phyloP scores from a whole-genome alignment of 2,797 vertebrate species.

The Falco concolor region DNA sequence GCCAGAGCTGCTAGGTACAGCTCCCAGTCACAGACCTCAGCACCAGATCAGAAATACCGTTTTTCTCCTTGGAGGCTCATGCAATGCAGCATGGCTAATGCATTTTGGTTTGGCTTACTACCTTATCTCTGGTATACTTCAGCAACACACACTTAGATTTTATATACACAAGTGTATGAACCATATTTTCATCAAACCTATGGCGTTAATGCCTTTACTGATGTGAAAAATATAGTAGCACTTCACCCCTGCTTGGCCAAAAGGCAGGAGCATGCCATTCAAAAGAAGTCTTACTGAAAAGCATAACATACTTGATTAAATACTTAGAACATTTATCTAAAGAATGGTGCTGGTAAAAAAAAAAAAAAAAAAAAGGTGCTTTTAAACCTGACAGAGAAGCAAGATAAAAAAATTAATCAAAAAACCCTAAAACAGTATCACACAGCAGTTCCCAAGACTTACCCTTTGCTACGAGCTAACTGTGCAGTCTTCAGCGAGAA shows the following conservation, averaged over 20 bases:
- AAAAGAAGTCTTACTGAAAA: background rate
- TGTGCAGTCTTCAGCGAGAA: background rate
- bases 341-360: background rate
- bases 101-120: background rate
- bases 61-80: background rate
- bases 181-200: background rate
- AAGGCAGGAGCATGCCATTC: background rate
- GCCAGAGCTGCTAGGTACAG: background rate
- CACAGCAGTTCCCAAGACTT: background rate
- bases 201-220: background rate
- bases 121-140: background rate
- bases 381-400: background rate
- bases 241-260: background rate
- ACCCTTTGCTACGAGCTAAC: background rate
- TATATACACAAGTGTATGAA: rapidly evolving
- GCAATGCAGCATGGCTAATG: background rate
- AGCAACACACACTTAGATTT: background rate
- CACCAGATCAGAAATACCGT: background rate
- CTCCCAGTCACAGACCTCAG: background rate
- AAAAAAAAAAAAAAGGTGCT: too few species aligned
- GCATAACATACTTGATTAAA: background rate
- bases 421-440: background rate
- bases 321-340: background rate
- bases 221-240: background rate
- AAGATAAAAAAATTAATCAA: background rate